phyloP scores from a whole-genome alignment of 2,797 vertebrate species.

The Pempheris klunzingeri region DNA sequence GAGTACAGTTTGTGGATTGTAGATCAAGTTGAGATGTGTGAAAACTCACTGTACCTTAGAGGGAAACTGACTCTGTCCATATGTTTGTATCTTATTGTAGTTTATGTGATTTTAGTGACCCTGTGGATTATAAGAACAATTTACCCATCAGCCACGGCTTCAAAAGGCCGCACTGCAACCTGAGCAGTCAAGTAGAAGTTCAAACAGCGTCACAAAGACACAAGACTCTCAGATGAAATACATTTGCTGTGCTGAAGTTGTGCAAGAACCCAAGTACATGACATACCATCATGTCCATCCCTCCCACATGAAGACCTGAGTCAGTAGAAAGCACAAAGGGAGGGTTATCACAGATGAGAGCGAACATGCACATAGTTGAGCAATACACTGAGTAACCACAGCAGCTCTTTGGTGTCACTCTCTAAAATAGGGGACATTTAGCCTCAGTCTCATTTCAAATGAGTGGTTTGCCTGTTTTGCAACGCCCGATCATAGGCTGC shows the following conservation, averaged over 20 bases:
- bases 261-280: slow-evolving; percentile 9
- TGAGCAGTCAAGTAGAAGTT: not conserved
- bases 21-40: not conserved
- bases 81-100: not conserved
- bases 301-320: slow-evolving; percentile 11
- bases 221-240: not conserved
- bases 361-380: not conserved
- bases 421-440: not conserved
- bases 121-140: not conserved
- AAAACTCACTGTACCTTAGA: not conserved
- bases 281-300: slow-evolving; percentile 2
- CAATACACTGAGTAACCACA: not conserved
- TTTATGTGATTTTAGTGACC: not conserved
- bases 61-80: not conserved
- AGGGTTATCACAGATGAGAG: not conserved
- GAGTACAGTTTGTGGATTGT: not conserved
- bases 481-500: not conserved
- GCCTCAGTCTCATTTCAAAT: not conserved
- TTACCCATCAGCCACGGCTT: not conserved
- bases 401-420: not conserved
- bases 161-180: not conserved
- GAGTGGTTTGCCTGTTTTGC: not conserved
- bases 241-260: not conserved
- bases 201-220: not conserved
- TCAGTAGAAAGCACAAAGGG: not conserved